Conservation (phyloP, 2,113 vertebrate species). For the Platichthys flesus region DNA sequence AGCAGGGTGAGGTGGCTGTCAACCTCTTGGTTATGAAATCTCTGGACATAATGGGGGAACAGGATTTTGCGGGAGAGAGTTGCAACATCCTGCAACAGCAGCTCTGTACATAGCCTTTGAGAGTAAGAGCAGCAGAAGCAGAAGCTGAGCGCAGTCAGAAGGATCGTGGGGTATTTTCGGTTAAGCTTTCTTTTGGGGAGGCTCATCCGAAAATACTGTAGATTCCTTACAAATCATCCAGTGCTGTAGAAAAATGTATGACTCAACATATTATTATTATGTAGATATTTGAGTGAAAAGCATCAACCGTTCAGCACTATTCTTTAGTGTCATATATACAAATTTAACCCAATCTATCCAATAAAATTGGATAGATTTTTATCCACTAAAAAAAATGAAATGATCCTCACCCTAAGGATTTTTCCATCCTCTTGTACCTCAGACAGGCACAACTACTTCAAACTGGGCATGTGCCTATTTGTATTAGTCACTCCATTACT, state of each 20-base stretch:
- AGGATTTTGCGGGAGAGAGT: conserved; percentile 1
- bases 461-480: background rate
- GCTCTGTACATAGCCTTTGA: conserved; percentile 11
- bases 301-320: background rate
- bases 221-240: conserved; percentile 7
- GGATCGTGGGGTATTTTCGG: conserved; percentile 21
- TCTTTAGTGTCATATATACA: background rate
- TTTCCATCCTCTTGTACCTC: conserved; percentile 22
- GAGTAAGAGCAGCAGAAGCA: background rate
- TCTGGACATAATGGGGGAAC: conserved; percentile 9
- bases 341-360: background rate
- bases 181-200: conserved; percentile 31
- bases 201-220: conserved; percentile 5
- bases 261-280: background rate
- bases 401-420: background rate
- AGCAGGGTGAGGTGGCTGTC: conserved; percentile 23
- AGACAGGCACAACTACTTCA: conserved; percentile 30
- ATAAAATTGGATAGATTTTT: no score
- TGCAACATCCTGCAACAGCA: background rate
- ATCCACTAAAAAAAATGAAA: conserved; percentile 7
- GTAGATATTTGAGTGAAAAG: background rate
- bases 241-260: background rate
- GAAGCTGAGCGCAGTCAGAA: conserved; percentile 12
- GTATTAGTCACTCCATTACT: conserved; percentile 67
- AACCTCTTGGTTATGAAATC: conserved; percentile 37